Percentiles rank a stretch among this genome's conserved stretches.
Conservation (phyloP, 2,888 invertebrate species). For the Catonia carolina region DNA sequence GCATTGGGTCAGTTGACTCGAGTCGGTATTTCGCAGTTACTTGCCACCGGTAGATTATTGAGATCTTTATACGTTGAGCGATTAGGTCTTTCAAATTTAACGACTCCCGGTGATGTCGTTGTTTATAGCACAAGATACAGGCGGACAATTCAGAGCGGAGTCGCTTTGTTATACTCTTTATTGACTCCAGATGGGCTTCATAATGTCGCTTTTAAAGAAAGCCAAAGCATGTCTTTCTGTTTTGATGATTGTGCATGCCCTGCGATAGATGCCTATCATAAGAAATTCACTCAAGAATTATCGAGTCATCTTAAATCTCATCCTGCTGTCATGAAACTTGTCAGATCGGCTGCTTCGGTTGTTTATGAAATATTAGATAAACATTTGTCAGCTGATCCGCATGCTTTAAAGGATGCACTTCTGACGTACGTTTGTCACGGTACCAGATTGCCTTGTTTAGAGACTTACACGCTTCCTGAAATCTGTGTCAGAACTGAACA, state of each 20-base stretch:
- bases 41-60: constrained; percentile 67
- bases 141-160: constrained; percentile 84
- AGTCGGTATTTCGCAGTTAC: constrained; percentile 57
- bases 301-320: constrained; percentile 62
- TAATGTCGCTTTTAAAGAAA: constrained; percentile 62
- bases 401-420: constrained; percentile 69
- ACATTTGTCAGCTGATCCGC: constrained; percentile 55
- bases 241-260: constrained; percentile 79
- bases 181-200: constrained; percentile 48
- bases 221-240: constrained; percentile 77
- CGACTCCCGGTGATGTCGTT: constrained; percentile 50
- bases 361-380: constrained; percentile 62
- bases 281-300: constrained; percentile 47
- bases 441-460: constrained; percentile 64
- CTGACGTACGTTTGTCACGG: constrained; percentile 82
- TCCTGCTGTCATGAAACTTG: constrained; percentile 63
- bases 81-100: constrained; percentile 56
- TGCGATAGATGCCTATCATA: constrained; percentile 54
- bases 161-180: constrained; percentile 69
- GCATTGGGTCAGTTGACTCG: constrained; percentile 78
- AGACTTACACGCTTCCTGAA: constrained; percentile 32
- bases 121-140: constrained; percentile 78
- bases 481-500: constrained; percentile 63
- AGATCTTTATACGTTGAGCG: constrained; percentile 47
- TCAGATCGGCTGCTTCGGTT: constrained; percentile 56